Conservation (phyloP, 92 coral and sea anemone species). For the Parazoanthus atlanticus region DNA sequence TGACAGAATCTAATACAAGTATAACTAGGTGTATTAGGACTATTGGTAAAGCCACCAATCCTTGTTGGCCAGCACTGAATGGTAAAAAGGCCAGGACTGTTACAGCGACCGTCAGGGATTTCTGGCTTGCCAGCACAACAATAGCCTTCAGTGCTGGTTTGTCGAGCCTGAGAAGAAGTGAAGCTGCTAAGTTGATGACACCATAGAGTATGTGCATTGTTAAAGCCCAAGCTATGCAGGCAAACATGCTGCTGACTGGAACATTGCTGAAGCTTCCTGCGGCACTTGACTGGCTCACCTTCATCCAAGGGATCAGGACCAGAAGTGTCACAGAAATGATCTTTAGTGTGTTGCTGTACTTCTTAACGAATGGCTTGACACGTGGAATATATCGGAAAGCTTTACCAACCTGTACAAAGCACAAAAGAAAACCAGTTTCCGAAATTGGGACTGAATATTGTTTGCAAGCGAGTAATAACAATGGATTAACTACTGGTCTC, state of each 20-base stretch:
- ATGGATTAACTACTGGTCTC: too few relatives aligned
- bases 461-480: too few relatives aligned
- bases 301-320: slow-evolving; percentile 93
- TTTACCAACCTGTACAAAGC: slow-evolving; percentile 83
- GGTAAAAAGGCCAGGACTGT: slow-evolving; percentile 80
- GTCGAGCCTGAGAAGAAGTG: slow-evolving; percentile 70
- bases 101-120: slow-evolving; percentile 86
- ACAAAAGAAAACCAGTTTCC: neutral
- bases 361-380: slow-evolving; percentile 79
- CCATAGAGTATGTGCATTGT: slow-evolving; percentile 77
- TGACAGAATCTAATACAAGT: slow-evolving; percentile 77
- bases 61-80: slow-evolving; percentile 78
- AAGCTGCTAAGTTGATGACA: slow-evolving; percentile 55
- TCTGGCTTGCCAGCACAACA: slow-evolving; percentile 88
- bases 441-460: neutral
- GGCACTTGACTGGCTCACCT: slow-evolving; percentile 89
- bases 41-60: slow-evolving; percentile 83
- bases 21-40: slow-evolving; percentile 84
- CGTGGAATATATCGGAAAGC: slow-evolving; percentile 70
- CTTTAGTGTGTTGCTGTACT: slow-evolving; percentile 76
- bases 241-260: slow-evolving; percentile 73
- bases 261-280: slow-evolving; percentile 72
- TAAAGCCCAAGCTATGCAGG: slow-evolving; percentile 86
- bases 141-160: slow-evolving; percentile 73
- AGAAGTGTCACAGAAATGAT: slow-evolving; percentile 71